Percentiles rank a stretch among this genome's conserved stretches.
These are phyloP conservation scores for Haliclona indistincta DNA, from an alignment of 37 sponge, comb jelly and placozoan species.

Conservation along the genomic window DNA sequence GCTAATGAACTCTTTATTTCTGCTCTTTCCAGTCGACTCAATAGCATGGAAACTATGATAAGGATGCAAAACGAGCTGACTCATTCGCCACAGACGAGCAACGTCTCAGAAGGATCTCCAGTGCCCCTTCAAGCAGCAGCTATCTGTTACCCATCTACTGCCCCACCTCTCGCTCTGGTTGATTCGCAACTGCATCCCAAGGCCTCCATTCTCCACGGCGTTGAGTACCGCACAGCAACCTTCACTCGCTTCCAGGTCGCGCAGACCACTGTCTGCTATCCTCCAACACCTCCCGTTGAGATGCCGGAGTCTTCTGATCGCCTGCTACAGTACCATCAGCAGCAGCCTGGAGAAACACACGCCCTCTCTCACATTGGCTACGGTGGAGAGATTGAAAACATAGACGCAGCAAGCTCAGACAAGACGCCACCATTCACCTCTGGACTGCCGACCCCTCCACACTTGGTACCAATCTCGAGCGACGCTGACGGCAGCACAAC, in stretches of 20 bases:
- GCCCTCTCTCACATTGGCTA: background rate
- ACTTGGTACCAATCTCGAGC: background rate
- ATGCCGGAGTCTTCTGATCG: background rate
- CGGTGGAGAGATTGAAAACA: background rate
- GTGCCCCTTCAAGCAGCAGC: too few relatives aligned
- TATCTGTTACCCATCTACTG: too few relatives aligned
- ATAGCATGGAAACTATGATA: too few relatives aligned
- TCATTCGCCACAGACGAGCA: too few relatives aligned
- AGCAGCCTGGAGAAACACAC: background rate
- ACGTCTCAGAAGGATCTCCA: too few relatives aligned
- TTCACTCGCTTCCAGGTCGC: slow-evolving; percentile 19
- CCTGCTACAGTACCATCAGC: slow-evolving; percentile 5
- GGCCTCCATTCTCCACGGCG: too few relatives aligned
- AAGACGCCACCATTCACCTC: background rate
- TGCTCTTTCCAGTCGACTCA: too few relatives aligned
- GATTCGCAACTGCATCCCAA: too few relatives aligned
- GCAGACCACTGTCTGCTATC: slow-evolving; percentile 48
- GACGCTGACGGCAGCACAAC: background rate
- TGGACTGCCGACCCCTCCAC: background rate
- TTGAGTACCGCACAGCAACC: slow-evolving; percentile 3
- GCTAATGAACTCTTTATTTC: too few relatives aligned
- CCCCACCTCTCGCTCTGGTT: too few relatives aligned
- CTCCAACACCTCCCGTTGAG: slow-evolving; percentile 47
- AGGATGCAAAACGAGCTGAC: too few relatives aligned
- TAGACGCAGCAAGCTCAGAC: background rate